Evolutionary conservation across 2,888 invertebrate genomes (phyloP), one percentile per base, ranked within the genome.

Genomic region (Biston stratarius): DNA sequence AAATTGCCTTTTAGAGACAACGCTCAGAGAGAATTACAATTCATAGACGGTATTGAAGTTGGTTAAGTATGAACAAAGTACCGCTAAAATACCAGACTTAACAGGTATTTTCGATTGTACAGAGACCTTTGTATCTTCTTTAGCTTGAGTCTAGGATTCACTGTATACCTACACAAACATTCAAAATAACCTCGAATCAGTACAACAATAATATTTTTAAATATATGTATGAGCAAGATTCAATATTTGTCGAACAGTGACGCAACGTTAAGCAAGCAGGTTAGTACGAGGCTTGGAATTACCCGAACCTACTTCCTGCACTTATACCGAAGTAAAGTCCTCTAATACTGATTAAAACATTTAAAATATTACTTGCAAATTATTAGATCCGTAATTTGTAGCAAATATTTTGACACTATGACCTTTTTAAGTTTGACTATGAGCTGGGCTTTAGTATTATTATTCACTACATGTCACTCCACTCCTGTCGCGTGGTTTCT

Each of bases 1-100:
- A 68, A 72, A 65, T 71, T 69, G 62, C 64, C 62, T 69, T 66
- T 63, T 55, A 62, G 42, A 58, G 68, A 57, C 53, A 57, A 61
- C 61, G 70, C 66, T 62, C 15, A 15, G 40, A 6, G 63, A 12
- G 60, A 56, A 59, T 68, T 51, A 52, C 44, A 49, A 59, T 63
- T 63, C 62, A 59, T 58, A 52, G 56, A 44, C 42, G 47, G 44
- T 49, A 62, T 36, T 61, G 55, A 52, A 64, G 53, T 59, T 63
- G 45, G 67, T 71, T 68, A 63, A 63, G 59, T 48, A 71, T 59
- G 15, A 61, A 47, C 53, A 44, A 56, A 60, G 49, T 45, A 47
- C 48, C 40, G n/a, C n/a, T 34, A 45, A 47, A 45, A 57, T 45
- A 56, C 8, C 38, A 34, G 57, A 57, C 57, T 57, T 57, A 57